These are phyloP conservation scores for Drosophila navojoa DNA, from an alignment of 1,140 invertebrate species.

Conservation along the genomic window DNA sequence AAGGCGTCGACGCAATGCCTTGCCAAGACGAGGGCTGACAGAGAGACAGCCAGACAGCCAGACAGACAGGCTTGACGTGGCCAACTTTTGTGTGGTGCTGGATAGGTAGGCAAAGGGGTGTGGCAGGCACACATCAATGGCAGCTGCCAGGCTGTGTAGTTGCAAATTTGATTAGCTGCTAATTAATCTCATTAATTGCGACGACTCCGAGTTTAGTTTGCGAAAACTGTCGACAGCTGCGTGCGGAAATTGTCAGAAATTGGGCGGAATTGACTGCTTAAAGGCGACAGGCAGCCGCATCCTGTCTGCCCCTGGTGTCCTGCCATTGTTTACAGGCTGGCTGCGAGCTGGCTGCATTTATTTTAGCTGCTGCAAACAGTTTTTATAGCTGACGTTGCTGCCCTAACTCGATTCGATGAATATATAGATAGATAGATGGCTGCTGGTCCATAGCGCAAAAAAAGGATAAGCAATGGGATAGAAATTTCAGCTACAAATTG, in stretches of 20 bases:
- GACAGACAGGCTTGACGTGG: slow-evolving; percentile 18
- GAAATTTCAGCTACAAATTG: slow-evolving; percentile 48
- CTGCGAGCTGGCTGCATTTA: slow-evolving; percentile 20
- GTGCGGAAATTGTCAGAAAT: slow-evolving; percentile 72
- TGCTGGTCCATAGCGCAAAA: neutral
- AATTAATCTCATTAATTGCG: slow-evolving; percentile 80
- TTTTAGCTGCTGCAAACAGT: slow-evolving; percentile 41
- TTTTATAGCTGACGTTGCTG: slow-evolving; percentile 42
- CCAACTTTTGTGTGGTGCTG: slow-evolving; percentile 35
- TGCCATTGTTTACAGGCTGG: slow-evolving; percentile 32
- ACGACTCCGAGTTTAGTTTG: slow-evolving; percentile 47
- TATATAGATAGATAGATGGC: neutral
- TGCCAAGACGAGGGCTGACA: slow-evolving; percentile 30
- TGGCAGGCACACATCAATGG: slow-evolving; percentile 37
- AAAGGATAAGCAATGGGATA: slow-evolving; percentile 9
- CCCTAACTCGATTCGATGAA: slow-evolving; percentile 47
- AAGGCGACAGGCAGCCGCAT: slow-evolving; percentile 19
- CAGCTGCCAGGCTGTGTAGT: slow-evolving; percentile 50
- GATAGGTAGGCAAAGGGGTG: neutral
- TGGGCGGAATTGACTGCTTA: slow-evolving; percentile 59
- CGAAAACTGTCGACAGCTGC: slow-evolving; percentile 59
- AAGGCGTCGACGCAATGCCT: slow-evolving; percentile 28
- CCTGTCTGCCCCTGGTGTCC: slow-evolving; percentile 2
- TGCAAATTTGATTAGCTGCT: slow-evolving; percentile 77
- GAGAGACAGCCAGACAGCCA: slow-evolving; percentile 20